These are phyloP conservation scores for Coleophora flavipennella DNA, from an alignment of 2,888 invertebrate genomes.

Conservation along the genomic window DNA sequence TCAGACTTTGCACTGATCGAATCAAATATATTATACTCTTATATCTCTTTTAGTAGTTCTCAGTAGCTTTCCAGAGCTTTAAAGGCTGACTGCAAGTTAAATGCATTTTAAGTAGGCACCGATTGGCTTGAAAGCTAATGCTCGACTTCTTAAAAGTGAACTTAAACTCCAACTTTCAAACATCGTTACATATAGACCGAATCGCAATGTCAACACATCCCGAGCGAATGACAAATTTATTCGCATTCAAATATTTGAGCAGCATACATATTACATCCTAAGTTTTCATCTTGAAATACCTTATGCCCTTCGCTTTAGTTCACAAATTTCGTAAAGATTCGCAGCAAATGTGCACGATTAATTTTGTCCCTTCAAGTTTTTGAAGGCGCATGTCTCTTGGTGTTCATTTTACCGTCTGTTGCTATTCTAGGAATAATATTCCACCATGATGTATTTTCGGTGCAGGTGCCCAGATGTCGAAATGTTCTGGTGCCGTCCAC, in stretches of 20 bases:
- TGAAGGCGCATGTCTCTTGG: constrained; percentile 61
- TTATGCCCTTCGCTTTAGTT: constrained; percentile 18
- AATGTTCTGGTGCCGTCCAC: constrained; percentile 15
- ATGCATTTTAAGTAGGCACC: no score
- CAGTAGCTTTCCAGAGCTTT: no score
- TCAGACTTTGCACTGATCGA: no score
- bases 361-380: constrained; percentile 40
- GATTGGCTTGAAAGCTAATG: no score
- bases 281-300: constrained; percentile 6
- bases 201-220: constrained; percentile 56
- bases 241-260: constrained; percentile 30
- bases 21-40: no score
- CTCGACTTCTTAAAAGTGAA: no score
- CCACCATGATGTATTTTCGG: constrained; percentile 56
- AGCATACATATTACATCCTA: constrained; percentile 12
- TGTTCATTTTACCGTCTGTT: constrained; percentile 68
- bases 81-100: no score
- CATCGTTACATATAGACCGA: constrained; percentile 21
- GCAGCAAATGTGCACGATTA: constrained; percentile 15
- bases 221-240: constrained; percentile 59
- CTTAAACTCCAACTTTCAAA: no score
- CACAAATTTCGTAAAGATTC: constrained; percentile 17
- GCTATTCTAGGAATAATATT: constrained; percentile 71
- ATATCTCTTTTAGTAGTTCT: no score
- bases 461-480: constrained; percentile 68